These are phyloP conservation scores for Malachius bipustulatus DNA, from an alignment of 2,888 invertebrate genomes.

Conservation along the genomic window DNA sequence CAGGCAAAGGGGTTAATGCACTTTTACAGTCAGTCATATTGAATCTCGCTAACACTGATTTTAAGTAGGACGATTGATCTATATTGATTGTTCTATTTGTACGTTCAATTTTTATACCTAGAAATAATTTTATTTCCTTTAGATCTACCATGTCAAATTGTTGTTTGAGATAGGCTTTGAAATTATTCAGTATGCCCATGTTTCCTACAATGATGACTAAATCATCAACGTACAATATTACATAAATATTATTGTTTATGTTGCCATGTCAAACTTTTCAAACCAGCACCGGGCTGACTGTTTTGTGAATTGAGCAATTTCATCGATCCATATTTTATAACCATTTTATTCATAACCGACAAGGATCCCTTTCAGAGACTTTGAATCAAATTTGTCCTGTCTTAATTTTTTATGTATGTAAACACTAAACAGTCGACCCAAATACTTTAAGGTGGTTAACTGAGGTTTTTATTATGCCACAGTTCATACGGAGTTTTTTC, in stretches of 20 bases:
- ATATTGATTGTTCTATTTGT: slow-evolving; percentile 11
- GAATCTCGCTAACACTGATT: slow-evolving; percentile 21
- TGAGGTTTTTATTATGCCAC: no score
- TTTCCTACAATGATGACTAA: slow-evolving; percentile 11
- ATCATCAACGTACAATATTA: no score
- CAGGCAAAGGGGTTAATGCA: slow-evolving; percentile 19
- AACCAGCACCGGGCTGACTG: slow-evolving; percentile 13
- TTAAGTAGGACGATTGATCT: slow-evolving; percentile 16
- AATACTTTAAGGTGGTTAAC: slow-evolving; percentile 25
- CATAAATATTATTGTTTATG: slow-evolving; percentile 15
- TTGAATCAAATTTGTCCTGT: no score
- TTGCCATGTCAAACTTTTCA: slow-evolving; percentile 12
- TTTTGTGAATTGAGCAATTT: no score
- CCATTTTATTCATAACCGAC: slow-evolving; percentile 28
- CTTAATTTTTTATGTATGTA: no score
- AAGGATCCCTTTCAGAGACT: no score
- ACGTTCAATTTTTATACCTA: slow-evolving; percentile 16
- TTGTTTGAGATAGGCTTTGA: slow-evolving; percentile 19
- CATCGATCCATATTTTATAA: slow-evolving; percentile 26
- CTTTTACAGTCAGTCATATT: slow-evolving; percentile 20
- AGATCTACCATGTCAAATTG: slow-evolving; percentile 20
- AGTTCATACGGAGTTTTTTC: slow-evolving; percentile 29
- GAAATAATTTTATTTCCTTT: slow-evolving; percentile 17
- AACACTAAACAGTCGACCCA: slow-evolving; percentile 26
- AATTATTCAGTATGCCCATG: slow-evolving; percentile 12